These are phyloP conservation scores for Lithobates sylvaticus DNA, from an alignment of 2,797 vertebrate species.

Conservation along the genomic window DNA sequence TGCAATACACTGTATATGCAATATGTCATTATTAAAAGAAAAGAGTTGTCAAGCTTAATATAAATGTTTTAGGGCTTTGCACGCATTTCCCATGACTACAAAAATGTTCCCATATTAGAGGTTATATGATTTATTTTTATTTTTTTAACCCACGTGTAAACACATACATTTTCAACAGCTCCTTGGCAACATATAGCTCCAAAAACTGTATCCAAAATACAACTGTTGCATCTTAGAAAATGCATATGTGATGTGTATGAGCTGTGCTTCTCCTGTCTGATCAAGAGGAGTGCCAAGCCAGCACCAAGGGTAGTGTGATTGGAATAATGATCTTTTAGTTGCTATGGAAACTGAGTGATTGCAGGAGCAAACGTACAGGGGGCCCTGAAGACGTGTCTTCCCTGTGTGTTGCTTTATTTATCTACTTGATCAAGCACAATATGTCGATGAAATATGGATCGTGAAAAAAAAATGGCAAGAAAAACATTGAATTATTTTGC, in stretches of 20 bases:
- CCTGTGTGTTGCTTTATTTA: slow-evolving; percentile 29
- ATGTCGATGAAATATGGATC: slow-evolving; percentile 14
- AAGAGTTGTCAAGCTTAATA: background rate
- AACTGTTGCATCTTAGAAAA: slow-evolving; percentile 51
- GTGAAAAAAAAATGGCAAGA: background rate
- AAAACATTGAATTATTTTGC: background rate
- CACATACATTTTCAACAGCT: background rate
- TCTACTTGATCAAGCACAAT: slow-evolving; percentile 36
- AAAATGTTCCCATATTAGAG: background rate
- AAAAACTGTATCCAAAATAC: background rate
- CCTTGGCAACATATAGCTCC: background rate
- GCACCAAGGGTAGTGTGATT: slow-evolving; percentile 61
- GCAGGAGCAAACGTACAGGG: slow-evolving; percentile 49
- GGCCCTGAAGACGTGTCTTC: slow-evolving; percentile 53
- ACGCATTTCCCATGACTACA: background rate
- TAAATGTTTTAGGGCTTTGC: background rate
- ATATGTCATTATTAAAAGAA: background rate
- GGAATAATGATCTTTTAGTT: slow-evolving; percentile 69
- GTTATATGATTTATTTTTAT: background rate
- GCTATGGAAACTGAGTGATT: slow-evolving; percentile 67
- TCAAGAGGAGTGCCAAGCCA: slow-evolving; percentile 55
- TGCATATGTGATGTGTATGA: slow-evolving; percentile 38
- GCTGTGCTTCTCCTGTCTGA: slow-evolving; percentile 46
- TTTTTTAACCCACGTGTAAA: background rate
- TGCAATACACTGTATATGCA: too few species aligned